Evolutionary conservation across 2,888 invertebrate species (phyloP).

Genomic region (Chaitophorus viminalis): DNA sequence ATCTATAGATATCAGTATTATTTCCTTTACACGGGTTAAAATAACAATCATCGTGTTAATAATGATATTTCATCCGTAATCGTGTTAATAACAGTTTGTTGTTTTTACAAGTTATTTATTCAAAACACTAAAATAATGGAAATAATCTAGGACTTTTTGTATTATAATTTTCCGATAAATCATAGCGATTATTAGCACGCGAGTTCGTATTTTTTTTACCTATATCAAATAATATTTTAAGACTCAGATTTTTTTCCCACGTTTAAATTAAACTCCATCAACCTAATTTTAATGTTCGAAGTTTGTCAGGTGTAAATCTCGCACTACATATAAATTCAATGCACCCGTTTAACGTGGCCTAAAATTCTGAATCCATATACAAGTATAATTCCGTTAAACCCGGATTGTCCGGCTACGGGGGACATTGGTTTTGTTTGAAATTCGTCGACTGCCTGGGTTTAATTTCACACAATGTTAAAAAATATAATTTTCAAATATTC

Average conservation of each 20-base stretch:
- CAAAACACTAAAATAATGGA: too few relatives aligned
- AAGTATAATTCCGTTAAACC: slow-evolving; percentile 43
- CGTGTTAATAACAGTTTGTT: too few relatives aligned
- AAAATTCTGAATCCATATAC: slow-evolving; percentile 13
- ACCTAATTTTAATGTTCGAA: slow-evolving; percentile 44
- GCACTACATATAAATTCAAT: slow-evolving; percentile 27
- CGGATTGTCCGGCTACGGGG: not conserved
- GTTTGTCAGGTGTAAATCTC: slow-evolving; percentile 25
- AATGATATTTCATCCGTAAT: too few relatives aligned
- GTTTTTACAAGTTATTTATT: too few relatives aligned
- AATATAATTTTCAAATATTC: slow-evolving; percentile 11
- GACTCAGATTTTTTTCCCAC: not conserved
- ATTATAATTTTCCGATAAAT: not conserved
- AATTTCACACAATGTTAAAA: slow-evolving; percentile 8
- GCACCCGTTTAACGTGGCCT: not conserved
- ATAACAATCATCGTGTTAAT: too few relatives aligned
- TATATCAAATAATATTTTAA: not conserved
- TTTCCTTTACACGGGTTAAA: too few relatives aligned
- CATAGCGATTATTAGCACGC: not conserved
- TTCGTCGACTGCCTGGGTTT: not conserved
- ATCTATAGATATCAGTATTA: too few relatives aligned
- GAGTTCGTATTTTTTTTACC: not conserved
- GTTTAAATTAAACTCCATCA: not conserved
- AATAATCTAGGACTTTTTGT: not conserved
- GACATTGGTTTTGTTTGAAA: slow-evolving; percentile 35